Evolutionary conservation across 92 coral and sea anemone species (phyloP).

Genomic region (Hydrozoanthus gracilis): DNA sequence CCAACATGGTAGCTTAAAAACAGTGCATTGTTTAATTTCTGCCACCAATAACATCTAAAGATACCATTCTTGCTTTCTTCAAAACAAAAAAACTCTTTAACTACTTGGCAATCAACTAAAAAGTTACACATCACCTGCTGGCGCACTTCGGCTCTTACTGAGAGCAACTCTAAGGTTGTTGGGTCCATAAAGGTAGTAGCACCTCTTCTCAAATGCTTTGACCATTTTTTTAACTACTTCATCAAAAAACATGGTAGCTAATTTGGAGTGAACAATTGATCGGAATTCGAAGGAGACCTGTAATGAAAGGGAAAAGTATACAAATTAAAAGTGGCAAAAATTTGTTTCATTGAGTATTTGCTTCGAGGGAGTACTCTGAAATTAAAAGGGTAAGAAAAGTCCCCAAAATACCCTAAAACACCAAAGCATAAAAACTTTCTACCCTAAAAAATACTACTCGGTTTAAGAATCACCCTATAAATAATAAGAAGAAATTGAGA

Average conservation of each 20-base stretch:
- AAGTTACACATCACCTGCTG: conserved; percentile 16
- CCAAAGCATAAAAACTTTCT: not conserved
- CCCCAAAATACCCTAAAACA: not conserved
- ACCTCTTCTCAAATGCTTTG: conserved; percentile 91
- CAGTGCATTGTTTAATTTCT: no score
- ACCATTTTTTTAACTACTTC: conserved; percentile 99
- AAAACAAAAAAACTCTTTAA: not conserved
- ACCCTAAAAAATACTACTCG: no score
- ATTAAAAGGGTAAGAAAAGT: not conserved
- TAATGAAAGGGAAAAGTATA: not conserved
- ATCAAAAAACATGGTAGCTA: conserved; percentile 94
- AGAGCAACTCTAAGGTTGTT: conserved; percentile 64
- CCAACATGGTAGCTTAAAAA: no score
- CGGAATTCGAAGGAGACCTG: conserved; percentile 93
- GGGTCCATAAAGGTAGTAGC: conserved; percentile 93
- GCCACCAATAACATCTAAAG: no score
- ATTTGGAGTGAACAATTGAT: conserved; percentile 85
- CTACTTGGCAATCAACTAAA: not conserved
- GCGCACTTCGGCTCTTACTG: conserved; percentile 71
- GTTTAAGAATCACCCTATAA: no score
- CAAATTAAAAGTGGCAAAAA: not conserved
- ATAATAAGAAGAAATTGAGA: no score
- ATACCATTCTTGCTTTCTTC: not conserved
- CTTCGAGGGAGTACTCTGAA: not conserved
- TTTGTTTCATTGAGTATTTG: not conserved